Evolutionary conservation across 2,797 vertebrate species (phyloP).

Genomic region (Euthynnus affinis): DNA sequence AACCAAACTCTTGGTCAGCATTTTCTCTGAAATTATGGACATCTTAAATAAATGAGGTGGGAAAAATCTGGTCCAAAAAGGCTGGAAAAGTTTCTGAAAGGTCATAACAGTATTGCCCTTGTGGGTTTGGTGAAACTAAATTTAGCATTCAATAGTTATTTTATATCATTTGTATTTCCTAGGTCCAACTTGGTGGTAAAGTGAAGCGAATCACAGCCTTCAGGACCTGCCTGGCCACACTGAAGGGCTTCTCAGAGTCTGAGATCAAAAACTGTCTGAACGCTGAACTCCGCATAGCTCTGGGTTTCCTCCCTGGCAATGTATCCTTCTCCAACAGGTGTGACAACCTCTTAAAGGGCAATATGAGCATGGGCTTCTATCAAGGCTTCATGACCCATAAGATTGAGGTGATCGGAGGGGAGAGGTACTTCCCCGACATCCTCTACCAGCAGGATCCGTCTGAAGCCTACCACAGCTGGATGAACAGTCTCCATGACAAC

Average conservation of each 20-base stretch:
- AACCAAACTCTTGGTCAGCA: no score
- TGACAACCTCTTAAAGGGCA: slow-evolving; percentile 85
- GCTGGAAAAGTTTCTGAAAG: no score
- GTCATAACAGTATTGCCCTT: no score
- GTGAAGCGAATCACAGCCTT: slow-evolving; percentile 87
- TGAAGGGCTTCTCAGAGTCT: slow-evolving; percentile 82
- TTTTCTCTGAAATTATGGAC: no score
- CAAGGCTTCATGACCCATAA: slow-evolving; percentile 87
- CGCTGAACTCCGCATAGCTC: slow-evolving; percentile 83
- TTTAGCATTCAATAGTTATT: neutral
- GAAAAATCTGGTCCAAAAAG: no score
- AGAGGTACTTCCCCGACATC: slow-evolving; percentile 82
- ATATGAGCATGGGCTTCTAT: slow-evolving; percentile 88
- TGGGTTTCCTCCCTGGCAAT: slow-evolving; percentile 75
- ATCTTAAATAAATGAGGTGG: no score
- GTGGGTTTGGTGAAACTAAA: neutral
- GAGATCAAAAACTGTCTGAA: slow-evolving; percentile 89
- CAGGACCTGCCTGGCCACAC: slow-evolving; percentile 87
- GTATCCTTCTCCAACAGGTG: slow-evolving; percentile 76
- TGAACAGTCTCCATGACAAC: slow-evolving; percentile 82
- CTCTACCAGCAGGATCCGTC: slow-evolving; percentile 81
- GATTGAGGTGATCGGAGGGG: slow-evolving; percentile 84
- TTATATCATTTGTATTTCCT: neutral
- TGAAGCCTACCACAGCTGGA: slow-evolving; percentile 86
- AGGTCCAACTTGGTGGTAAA: slow-evolving; percentile 88